These are phyloP conservation scores for Ivindomyrus marchei DNA, from an alignment of 2,113 vertebrate genomes.

Conservation along the genomic window DNA sequence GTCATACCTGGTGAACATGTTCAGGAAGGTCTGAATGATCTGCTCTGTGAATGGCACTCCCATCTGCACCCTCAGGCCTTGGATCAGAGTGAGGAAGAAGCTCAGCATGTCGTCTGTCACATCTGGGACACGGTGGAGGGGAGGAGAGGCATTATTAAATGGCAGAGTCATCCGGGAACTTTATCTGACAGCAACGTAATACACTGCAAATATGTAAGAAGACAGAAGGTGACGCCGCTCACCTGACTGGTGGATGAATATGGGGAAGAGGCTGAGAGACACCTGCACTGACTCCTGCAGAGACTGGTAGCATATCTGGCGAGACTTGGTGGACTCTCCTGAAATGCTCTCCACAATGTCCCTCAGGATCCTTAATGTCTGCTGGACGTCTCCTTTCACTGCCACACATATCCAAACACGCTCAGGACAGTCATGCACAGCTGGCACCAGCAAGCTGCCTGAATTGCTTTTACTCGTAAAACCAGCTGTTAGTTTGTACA, in stretches of 20 bases:
- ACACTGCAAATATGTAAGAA: not conserved
- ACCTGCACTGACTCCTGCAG: constrained; percentile 96
- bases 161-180: not conserved
- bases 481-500: not conserved
- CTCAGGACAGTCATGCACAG: not conserved
- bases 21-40: constrained; percentile 96
- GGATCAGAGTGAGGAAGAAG: constrained; percentile 95
- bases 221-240: not conserved
- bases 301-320: constrained; percentile 96
- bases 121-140: constrained; percentile 55
- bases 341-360: constrained; percentile 90
- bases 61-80: constrained; percentile 94
- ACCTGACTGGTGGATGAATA: constrained; percentile 97
- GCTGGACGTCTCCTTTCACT: constrained; percentile 87
- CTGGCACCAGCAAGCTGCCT: no score
- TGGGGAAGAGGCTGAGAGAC: constrained; percentile 87
- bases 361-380: constrained; percentile 83
- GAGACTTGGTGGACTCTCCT: constrained; percentile 90
- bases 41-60: constrained; percentile 94
- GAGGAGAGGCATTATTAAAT: not conserved
- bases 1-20: constrained; percentile 95
- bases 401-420: not conserved
- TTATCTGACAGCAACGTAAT: not conserved
- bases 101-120: constrained; percentile 95
- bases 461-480: not conserved